phyloP scores from a whole-genome alignment of 37 sponge, comb jelly and placozoan species.

The Oscarella lobularis region DNA sequence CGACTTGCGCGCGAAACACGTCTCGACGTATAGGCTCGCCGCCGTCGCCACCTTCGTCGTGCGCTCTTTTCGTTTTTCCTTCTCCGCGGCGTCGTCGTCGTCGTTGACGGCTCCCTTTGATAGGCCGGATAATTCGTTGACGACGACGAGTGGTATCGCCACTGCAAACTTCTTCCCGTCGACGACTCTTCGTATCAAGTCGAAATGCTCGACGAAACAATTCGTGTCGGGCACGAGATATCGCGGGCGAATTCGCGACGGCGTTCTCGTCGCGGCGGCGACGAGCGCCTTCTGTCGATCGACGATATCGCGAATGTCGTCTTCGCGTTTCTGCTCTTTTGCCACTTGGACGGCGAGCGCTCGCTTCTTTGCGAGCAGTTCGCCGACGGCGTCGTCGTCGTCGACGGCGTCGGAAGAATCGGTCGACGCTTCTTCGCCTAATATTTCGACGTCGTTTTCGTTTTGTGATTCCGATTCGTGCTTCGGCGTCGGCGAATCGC shows the following conservation, averaged over 20 bases:
- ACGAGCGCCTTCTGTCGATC: neutral
- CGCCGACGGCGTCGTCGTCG: neutral
- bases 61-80: neutral
- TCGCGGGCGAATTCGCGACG: conserved; percentile 17
- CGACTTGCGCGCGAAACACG: neutral
- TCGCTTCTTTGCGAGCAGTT: neutral
- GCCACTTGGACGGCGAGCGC: conserved; percentile 1
- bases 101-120: neutral
- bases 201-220: conserved; percentile 60
- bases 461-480: neutral
- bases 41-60: neutral
- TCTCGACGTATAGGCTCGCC: neutral
- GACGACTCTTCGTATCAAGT: conserved; percentile 20
- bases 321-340: neutral
- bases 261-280: neutral
- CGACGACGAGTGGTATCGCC: conserved; percentile 38
- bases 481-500: neutral
- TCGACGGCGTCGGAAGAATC: neutral
- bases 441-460: neutral
- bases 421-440: conserved; percentile 10
- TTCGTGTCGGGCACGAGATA: conserved; percentile 80
- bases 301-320: neutral
- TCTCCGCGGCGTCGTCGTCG: neutral
- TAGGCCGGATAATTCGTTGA: conserved; percentile 3
- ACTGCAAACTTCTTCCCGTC: conserved; percentile 27